Evolutionary conservation across 2,113 vertebrate species (phyloP).

Genomic region (Chitala chitala): DNA sequence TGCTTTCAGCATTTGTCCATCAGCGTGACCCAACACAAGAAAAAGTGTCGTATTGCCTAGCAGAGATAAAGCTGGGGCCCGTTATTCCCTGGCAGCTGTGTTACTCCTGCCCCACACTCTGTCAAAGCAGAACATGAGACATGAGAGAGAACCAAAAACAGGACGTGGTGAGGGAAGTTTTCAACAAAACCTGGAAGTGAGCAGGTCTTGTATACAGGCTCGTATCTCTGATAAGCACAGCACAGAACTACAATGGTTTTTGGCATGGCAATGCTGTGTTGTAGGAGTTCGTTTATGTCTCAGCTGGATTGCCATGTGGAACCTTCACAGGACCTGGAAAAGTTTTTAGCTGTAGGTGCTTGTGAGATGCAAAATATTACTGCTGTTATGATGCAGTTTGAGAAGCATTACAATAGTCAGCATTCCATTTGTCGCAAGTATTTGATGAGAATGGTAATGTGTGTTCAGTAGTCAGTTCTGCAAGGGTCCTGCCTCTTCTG

Average conservation of each 20-base stretch:
- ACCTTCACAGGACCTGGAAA: too few species aligned
- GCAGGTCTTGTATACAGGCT: constrained; percentile 32
- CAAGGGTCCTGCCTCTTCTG: background rate
- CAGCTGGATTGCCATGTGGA: too few species aligned
- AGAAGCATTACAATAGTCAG: too few species aligned
- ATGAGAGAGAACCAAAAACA: constrained; percentile 42
- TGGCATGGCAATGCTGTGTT: background rate
- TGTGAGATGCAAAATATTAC: too few species aligned
- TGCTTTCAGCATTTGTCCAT: background rate
- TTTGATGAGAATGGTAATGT: background rate
- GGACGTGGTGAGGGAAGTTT: constrained; percentile 48
- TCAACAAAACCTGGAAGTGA: constrained; percentile 58
- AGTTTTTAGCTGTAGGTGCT: too few species aligned
- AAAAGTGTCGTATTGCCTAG: background rate
- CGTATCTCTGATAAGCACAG: background rate
- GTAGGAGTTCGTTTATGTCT: background rate
- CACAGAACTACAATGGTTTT: background rate
- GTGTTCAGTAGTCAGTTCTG: background rate
- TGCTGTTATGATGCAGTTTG: too few species aligned
- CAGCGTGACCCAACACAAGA: background rate
- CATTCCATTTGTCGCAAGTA: too few species aligned
- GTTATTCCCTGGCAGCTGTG: background rate
- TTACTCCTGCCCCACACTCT: background rate
- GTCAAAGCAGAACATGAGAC: constrained; percentile 20
- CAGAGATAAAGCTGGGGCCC: constrained; percentile 8